Base-by-base conservation (phyloP, 1,140 invertebrate species). In the Calliphora vicina region DNA sequence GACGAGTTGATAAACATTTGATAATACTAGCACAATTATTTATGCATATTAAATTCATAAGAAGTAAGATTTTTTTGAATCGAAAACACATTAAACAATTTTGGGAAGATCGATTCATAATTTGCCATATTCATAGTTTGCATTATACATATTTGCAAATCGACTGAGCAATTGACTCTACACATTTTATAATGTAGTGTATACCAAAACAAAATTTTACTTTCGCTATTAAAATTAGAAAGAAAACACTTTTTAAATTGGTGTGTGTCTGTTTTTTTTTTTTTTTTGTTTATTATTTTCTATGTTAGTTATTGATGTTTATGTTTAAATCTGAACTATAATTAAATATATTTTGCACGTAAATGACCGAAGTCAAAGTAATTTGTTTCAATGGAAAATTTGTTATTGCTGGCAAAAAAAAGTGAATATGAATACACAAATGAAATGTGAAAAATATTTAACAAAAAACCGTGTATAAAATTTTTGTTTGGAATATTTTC, bases 161-260 rank as follows among this genome's bases (percentile, higher is more conserved):
- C 13, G 15, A 17, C n/a, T 6, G n/a, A 57, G 1, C 50, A 3
- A 15, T 15, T 57, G 1, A n/a, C 15, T n/a, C 15, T 57, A 57
- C 50, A 1, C n/a, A 57, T n/a, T 8, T 13, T 57, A 12, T n/a
- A n/a, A 57, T 57, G 50, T 17, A 57, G 50, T 57, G 15, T 57
- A 57, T 50, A 50, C 45, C 13, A 50, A 50, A 67, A 23, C 23
- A 67, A 25, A 67, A 8, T 67, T 67, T 67, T 67, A 67, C 61
- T 67, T 67, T 67, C 61, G 61, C 61, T 67, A 67, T 23, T 67
- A 67, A 67, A 67, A 67, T 67, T 67, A 67, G 20, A 67, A 50
- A 50, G 45, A 50, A 50, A 23, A 57, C 15, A 57, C 50, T 57
- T n/a, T 57, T 57, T 57, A 17, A 57, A n/a, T 57, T 57, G n/a